Base-by-base conservation (phyloP, 2,888 invertebrate species). In the Trissolcus brochymenae region DNA sequence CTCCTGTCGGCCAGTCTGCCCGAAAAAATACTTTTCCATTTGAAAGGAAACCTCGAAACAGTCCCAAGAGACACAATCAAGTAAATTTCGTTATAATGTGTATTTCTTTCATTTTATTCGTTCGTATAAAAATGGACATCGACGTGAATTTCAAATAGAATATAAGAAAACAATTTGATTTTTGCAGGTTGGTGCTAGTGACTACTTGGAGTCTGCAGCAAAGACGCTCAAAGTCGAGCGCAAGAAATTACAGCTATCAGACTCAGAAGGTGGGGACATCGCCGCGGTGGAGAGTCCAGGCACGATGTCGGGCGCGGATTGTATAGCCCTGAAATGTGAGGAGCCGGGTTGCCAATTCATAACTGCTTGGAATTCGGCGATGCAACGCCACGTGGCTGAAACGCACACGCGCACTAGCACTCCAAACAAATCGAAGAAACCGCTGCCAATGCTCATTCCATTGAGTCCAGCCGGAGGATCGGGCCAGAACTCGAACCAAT, bases 1-100 rank as follows among this genome's bases (percentile, higher is more conserved):
- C 95, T 78, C 93, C 95, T 13, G 94, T 94, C 81, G 95, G 95
- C 51, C 94, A 94, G 87, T 90, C 91, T 29, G 82, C 78, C 53
- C 83, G 84, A 17, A 87, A 85, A 72, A 77, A 79, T 41, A 84
- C 79, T 71, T 81, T 82, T 59, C 83, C 86, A 6, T 87, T 86
- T 57, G 88, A 86, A 54, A 83, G 87, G 51, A 88, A 85, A 72
- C 83, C 84, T 25, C 82, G 87, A 54, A 87, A 86, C 73, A 83
- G 84, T 78, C 85, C 86, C 6, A 88, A 87, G 70, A 86, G 88
- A 75, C 87, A 87, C 29, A 87, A 88, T 79, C 88, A 88, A 82
- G 88, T 87, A 83, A 55, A 35, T 13, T 13, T 29, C 7, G 1
- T 29, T 29, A 6, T 46, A 46, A 46, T n/a, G n/a, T n/a, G n/a